A percentile compares a stretch with the other conserved stretches of the same genome.
These are phyloP conservation scores for Formica exsecta DNA, from an alignment of 1,140 invertebrate species.

Conservation along the genomic window DNA sequence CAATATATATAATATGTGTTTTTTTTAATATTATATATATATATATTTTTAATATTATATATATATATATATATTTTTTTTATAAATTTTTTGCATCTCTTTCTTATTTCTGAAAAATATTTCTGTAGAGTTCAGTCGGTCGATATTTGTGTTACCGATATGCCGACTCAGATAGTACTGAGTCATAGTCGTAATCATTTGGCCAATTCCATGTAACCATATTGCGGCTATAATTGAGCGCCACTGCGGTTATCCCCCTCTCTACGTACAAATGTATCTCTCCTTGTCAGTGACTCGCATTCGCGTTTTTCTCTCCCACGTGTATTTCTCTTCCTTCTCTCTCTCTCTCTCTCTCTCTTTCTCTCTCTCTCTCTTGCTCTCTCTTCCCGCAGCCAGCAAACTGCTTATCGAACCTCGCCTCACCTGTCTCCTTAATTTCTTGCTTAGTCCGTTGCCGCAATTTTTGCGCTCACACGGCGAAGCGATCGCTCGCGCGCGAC, in stretches of 20 bases:
- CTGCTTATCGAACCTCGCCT: constrained; percentile 69
- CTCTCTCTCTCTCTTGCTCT: constrained; percentile 7
- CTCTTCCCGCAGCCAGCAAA: constrained; percentile 9
- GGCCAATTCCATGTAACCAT: constrained; percentile 35
- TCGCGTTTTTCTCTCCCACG: constrained; percentile 28
- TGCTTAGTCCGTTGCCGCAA: constrained; percentile 63
- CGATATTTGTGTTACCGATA: not conserved
- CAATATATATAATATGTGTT: no score
- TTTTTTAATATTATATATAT: no score
- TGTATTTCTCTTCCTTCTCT: not conserved
- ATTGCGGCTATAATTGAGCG: constrained; percentile 57
- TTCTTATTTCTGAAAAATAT: not conserved
- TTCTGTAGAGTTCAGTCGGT: not conserved
- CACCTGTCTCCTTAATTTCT: constrained; percentile 77
- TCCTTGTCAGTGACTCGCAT: constrained; percentile 29
- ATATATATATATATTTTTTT: not conserved
- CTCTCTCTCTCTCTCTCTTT: constrained; percentile 50
- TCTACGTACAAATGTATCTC: constrained; percentile 30
- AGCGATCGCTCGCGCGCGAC: not conserved
- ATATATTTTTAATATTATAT: no score
- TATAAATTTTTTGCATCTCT: not conserved
- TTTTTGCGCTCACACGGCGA: constrained; percentile 58
- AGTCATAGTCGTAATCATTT: constrained; percentile 37
- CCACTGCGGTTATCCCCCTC: constrained; percentile 59
- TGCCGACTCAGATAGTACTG: not conserved